Evolutionary conservation across 2,888 invertebrate genomes (phyloP).

Genomic region (Microctonus hyperodae): DNA sequence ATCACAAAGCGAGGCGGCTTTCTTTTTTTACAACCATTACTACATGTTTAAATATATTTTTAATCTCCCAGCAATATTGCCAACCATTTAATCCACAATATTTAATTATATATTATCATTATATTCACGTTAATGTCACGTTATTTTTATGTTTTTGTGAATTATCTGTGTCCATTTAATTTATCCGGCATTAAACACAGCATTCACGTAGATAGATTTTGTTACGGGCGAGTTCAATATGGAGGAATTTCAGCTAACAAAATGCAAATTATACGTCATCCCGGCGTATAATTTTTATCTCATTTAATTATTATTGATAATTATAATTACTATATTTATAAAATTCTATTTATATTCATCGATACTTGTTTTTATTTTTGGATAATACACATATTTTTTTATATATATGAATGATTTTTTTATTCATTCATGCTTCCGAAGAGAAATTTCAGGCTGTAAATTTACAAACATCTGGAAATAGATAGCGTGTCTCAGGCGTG

Average conservation of each 20-base stretch:
- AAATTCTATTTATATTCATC: neutral
- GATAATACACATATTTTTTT: neutral
- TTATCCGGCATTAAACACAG: slow-evolving; percentile 14
- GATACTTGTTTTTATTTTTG: neutral
- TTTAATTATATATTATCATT: neutral
- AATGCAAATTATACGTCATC: slow-evolving; percentile 43
- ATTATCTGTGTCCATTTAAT: neutral
- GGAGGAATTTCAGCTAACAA: slow-evolving; percentile 37
- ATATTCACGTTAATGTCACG: neutral
- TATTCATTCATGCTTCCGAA: too few relatives aligned
- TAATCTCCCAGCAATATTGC: neutral
- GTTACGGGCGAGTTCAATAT: slow-evolving; percentile 39
- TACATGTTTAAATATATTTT: neutral
- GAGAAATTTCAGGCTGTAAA: neutral
- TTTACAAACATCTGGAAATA: neutral
- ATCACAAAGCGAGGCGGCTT: slow-evolving; percentile 35
- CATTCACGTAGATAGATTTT: neutral
- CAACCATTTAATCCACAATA: neutral
- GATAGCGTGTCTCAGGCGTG: neutral
- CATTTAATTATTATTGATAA: neutral
- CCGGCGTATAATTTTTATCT: slow-evolving; percentile 14
- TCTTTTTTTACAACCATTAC: slow-evolving; percentile 31
- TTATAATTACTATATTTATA: neutral
- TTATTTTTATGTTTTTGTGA: neutral
- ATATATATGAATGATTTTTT: too few relatives aligned